phyloP scores from a whole-genome alignment of 2,797 vertebrate species.

The Pempheris klunzingeri region DNA sequence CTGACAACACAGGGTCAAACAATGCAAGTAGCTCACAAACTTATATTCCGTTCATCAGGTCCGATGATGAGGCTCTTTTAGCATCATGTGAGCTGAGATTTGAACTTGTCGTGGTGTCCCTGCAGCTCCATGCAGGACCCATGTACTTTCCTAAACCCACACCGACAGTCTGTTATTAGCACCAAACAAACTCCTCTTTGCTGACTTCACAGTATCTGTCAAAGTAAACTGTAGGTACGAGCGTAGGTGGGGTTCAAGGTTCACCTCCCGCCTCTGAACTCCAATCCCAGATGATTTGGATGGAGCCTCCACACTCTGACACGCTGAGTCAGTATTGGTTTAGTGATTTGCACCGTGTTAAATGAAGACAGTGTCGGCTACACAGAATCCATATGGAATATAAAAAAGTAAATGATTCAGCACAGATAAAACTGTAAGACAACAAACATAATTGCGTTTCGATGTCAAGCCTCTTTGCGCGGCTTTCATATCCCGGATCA shows the following conservation, averaged over 20 bases:
- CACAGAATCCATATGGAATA: constrained; percentile 65
- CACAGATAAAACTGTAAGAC: constrained; percentile 65
- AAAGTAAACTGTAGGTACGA: too few species aligned
- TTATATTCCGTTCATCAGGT: background rate
- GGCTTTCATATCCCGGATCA: constrained; percentile 71
- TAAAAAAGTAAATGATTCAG: constrained; percentile 63
- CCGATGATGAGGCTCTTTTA: background rate
- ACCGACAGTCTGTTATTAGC: too few species aligned
- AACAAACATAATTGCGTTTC: constrained; percentile 74
- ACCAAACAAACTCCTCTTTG: too few species aligned
- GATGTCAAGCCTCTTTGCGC: constrained; percentile 61
- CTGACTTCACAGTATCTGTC: background rate
- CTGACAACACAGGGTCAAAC: too few species aligned
- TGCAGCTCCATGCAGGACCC: background rate
- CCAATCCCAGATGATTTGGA: background rate
- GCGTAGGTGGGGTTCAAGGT: background rate
- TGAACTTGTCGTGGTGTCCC: background rate
- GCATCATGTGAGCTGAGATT: too few species aligned
- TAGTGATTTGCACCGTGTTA: constrained; percentile 57
- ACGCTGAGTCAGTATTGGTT: background rate
- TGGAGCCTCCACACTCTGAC: background rate
- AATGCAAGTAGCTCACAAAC: background rate
- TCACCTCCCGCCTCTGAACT: constrained; percentile 17
- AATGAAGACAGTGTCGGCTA: constrained; percentile 56
- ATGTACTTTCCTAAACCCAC: background rate